These are phyloP conservation scores for Patiria miniata DNA, from an alignment of 35 echinoderm and acorn worm species.

Conservation along the genomic window DNA sequence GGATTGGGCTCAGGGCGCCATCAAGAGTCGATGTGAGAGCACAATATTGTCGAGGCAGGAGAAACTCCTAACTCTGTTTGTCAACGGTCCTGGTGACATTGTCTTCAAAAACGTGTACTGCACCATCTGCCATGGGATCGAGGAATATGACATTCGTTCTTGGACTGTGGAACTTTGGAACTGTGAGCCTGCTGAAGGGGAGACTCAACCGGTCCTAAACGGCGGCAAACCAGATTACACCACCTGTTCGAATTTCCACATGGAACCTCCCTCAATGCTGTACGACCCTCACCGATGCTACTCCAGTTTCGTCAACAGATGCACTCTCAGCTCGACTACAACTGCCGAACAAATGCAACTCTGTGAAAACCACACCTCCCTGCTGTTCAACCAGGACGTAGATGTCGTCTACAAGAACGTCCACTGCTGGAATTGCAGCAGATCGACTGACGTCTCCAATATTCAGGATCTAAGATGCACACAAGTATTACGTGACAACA, in stretches of 20 bases:
- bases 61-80: neutral
- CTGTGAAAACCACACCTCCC: neutral
- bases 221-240: neutral
- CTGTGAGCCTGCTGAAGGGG: neutral
- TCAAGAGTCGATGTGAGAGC: neutral
- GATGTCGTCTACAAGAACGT: neutral
- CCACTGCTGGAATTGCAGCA: neutral
- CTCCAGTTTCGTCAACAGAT: neutral
- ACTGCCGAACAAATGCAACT: neutral
- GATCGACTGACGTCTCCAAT: neutral
- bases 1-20: neutral
- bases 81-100: constrained; percentile 3
- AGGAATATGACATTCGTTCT: neutral
- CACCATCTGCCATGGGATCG: neutral
- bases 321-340: neutral
- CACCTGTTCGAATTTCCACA: neutral
- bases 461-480: neutral
- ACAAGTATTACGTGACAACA: neutral
- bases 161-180: neutral
- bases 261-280: neutral
- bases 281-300: neutral
- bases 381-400: neutral
- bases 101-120: neutral
- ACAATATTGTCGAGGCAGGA: neutral
- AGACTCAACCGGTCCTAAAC: neutral